Base-by-base conservation (phyloP, 1,140 invertebrate species). In the Babylonia areolata region DNA sequence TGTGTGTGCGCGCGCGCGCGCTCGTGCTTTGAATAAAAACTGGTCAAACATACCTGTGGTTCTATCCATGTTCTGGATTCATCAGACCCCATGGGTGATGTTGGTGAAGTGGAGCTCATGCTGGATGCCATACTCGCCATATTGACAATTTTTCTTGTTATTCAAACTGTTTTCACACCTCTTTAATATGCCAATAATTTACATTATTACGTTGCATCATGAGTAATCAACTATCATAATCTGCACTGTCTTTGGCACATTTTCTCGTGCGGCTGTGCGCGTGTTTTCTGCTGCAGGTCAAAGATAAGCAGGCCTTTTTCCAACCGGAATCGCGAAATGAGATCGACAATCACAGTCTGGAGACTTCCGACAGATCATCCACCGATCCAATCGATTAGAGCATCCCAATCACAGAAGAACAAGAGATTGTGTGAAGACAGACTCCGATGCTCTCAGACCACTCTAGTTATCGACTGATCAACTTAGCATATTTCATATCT, bases 51-150 rank as follows among this genome's bases (percentile, higher is more conserved):
- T 78, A 85, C 77, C 33, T 85, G 46, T 12, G 85, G 64, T n/a
- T 79, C 75, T 3, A 81, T 15, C 78, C 54, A 86, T 42, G 85
- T 73, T 51, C 77, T 40, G 12, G 82, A 84, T 73, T 84, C 82
- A 28, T 84, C 82, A 20, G 58, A 69, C n/a, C 64, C 82, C 82
- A 84, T 84, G 11, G 82, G 82, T 31, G 82, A 84, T 46, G 82
- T 84, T 17, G 82, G 82, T 20, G 84, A 80, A n/a, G 79, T 79
- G 5, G 82, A 84, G 23, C 84, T 42, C 39, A 58, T n/a, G 46
- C 84, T 86, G 1, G 64, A 86, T 73, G 46, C 46, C 77, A 86
- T 81, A 33, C 23, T 54, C 23, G 11, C 42, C 23, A 79, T 39
- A 33, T 20, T 77, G 17, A 31, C n/a, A 15, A 37, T 40, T 77